Base-by-base conservation (phyloP, 2,888 invertebrate species). In the Abrostola triplasia region DNA sequence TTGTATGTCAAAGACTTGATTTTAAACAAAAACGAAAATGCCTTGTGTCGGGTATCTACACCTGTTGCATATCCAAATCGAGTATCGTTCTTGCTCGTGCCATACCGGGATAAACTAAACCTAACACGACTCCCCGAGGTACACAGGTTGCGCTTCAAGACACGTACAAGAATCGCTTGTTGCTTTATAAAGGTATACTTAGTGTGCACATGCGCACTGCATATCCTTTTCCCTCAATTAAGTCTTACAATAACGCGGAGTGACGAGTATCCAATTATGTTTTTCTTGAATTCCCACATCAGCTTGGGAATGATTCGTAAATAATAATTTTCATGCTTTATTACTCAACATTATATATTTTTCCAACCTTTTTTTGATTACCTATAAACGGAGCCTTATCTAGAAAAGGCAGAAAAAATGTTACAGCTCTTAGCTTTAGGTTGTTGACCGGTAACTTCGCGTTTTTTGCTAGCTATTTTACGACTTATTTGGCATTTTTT, bases 401-500 rank as follows among this genome's bases (percentile, higher is more conserved):
- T 70, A 59, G 52, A 54, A n/a, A 59, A 50, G 54, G 65, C 44
- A 60, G 24, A 24, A 62, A 75, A 73, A 67, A 60, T 48, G 52
- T 62, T 77, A 63, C 62, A 64, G 64, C 64, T 36, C 67, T 57
- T 68, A 58, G 49, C 42, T 53, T 50, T 51, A 64, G 73, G 77
- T 78, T 69, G 73, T 70, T 78, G 73, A 78, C 77, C 76, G 54
- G 66, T 69, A 51, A 62, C 61, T 59, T 63, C 6, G 50, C 55
- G 38, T 66, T 77, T 72, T 77, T 76, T 77, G 61, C 59, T 51
- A 13, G 13, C 37, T 59, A 63, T 65, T 71, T 68, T 64, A 77
- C 65, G 67, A 73, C 66, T 70, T 70, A 76, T 75, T 73, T 69
- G 52, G 40, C 40, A 41, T 62, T 77, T 77, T 75, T 77, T 77